Conservation (phyloP, 2,888 invertebrate genomes). For the Cyclophora albipunctata region DNA sequence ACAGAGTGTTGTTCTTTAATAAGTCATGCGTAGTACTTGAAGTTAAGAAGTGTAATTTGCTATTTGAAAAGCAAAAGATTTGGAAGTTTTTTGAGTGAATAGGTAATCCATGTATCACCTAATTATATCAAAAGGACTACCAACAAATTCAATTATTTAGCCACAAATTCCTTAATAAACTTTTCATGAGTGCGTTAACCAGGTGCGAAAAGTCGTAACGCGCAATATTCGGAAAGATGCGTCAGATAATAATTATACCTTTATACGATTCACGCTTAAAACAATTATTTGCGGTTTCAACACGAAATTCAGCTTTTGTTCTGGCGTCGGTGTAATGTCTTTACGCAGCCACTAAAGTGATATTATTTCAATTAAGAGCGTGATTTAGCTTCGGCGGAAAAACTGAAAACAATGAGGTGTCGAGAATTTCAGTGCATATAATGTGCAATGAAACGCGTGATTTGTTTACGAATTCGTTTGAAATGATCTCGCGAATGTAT, state of each 20-base stretch:
- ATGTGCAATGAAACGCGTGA: constrained; percentile 58
- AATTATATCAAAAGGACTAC: too few species aligned
- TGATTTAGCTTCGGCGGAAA: constrained; percentile 63
- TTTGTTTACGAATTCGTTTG: constrained; percentile 42
- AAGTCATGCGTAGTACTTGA: too few species aligned
- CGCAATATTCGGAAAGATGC: constrained; percentile 39
- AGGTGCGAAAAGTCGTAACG: constrained; percentile 17
- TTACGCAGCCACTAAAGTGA: constrained; percentile 63
- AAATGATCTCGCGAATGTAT: constrained; percentile 22
- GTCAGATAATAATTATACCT: constrained; percentile 48
- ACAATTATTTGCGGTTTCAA: constrained; percentile 64
- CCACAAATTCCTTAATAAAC: constrained; percentile 12
- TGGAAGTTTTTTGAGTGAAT: too few species aligned
- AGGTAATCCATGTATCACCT: too few species aligned
- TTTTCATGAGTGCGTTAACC: too few species aligned
- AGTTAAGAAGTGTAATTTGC: too few species aligned
- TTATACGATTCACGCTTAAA: constrained; percentile 46
- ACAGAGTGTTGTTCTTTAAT: background rate
- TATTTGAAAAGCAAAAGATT: too few species aligned
- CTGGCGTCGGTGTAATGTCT: constrained; percentile 53
- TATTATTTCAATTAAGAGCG: constrained; percentile 67
- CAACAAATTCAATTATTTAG: too few species aligned
- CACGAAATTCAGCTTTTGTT: constrained; percentile 65
- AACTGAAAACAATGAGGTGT: constrained; percentile 67
- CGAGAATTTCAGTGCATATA: constrained; percentile 56